phyloP scores from a whole-genome alignment of 1,140 invertebrate species.

The Harlomillsia oculata region DNA sequence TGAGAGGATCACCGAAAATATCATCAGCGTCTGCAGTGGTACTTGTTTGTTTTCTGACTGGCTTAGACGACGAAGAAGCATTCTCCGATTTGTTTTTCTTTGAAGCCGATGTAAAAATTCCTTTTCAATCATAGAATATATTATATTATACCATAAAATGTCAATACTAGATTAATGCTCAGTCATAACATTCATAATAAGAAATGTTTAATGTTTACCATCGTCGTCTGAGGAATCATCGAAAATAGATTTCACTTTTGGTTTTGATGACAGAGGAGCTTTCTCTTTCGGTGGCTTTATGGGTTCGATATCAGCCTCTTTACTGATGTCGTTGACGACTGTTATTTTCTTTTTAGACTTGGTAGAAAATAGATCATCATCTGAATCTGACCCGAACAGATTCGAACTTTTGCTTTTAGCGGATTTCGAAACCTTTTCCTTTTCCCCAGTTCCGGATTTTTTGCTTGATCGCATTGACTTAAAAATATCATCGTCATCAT shows the following conservation, averaged over 20 bases:
- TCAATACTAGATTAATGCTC: no score
- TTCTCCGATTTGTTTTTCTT: no score
- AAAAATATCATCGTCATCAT: conserved; percentile 16
- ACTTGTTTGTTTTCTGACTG: no score
- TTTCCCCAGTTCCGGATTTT: neutral
- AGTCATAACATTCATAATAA: no score
- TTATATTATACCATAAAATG: no score
- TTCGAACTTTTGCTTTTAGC: neutral
- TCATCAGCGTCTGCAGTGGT: no score
- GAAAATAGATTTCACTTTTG: neutral
- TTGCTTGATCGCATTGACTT: neutral
- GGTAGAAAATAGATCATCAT: conserved; percentile 16
- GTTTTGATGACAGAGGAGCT: neutral
- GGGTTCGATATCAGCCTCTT: neutral
- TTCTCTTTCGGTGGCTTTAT: neutral
- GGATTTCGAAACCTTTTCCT: neutral
- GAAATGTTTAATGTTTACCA: no score
- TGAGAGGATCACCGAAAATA: no score
- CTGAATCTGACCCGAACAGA: conserved; percentile 18
- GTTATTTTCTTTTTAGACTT: conserved; percentile 1
- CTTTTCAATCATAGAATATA: no score
- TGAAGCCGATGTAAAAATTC: no score
- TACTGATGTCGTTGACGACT: conserved; percentile 5
- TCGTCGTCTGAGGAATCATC: neutral
- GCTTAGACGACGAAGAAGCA: no score